These are phyloP conservation scores for Pteronura brasiliensis DNA, from an alignment of 2,113 vertebrate species.

Conservation along the genomic window DNA sequence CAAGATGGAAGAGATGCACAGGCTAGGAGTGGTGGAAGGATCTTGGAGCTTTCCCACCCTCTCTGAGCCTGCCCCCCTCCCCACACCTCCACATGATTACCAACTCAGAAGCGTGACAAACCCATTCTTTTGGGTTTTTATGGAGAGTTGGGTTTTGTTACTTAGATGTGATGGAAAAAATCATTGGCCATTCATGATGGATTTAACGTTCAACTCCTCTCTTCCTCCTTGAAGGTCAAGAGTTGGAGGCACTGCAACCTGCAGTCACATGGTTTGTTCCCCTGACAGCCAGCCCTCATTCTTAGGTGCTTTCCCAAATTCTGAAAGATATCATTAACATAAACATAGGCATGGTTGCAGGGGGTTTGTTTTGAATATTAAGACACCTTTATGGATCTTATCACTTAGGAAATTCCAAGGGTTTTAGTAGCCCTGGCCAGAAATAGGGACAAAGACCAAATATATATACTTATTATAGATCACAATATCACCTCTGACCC, in stretches of 20 bases:
- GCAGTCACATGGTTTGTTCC: not conserved
- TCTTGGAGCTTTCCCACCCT: too few species aligned
- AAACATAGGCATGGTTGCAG: not conserved
- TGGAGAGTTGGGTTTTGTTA: not conserved
- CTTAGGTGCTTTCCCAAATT: not conserved
- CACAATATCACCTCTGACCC: too few species aligned
- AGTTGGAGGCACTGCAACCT: not conserved
- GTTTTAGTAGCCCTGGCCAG: not conserved
- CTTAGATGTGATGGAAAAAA: not conserved
- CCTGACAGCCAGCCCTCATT: not conserved
- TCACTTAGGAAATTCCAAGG: not conserved
- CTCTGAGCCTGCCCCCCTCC: not conserved
- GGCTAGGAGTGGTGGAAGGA: not conserved
- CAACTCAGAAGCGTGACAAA: not conserved
- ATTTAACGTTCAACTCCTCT: not conserved
- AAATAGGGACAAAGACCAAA: not conserved
- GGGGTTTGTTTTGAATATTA: not conserved
- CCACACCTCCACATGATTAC: not conserved
- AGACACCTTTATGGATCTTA: not conserved
- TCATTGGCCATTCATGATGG: not conserved
- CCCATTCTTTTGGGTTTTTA: not conserved
- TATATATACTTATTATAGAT: not conserved
- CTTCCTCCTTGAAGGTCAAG: not conserved
- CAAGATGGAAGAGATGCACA: not conserved
- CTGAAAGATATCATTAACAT: not conserved